These are phyloP conservation scores for Ptychochromis oligacanthus DNA, from an alignment of 2,113 vertebrate genomes.

Conservation along the genomic window DNA sequence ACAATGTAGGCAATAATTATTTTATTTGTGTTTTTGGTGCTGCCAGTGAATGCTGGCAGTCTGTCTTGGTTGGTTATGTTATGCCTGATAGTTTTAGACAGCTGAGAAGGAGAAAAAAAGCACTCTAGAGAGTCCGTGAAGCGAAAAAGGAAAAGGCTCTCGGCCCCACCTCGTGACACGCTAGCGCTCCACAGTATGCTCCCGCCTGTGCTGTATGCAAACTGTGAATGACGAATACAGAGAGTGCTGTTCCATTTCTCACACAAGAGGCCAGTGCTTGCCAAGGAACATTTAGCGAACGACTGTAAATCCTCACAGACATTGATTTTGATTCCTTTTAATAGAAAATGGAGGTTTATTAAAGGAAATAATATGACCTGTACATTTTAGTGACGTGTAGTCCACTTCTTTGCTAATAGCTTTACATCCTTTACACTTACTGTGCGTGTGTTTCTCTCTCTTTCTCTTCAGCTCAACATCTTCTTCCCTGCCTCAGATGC, in stretches of 20 bases:
- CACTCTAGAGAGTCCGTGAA: slow-evolving; percentile 45
- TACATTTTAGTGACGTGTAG: neutral
- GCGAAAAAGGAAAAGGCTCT: slow-evolving; percentile 48
- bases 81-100: slow-evolving; percentile 41
- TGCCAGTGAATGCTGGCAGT: slow-evolving; percentile 32
- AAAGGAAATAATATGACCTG: neutral
- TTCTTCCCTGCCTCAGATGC: slow-evolving; percentile 54
- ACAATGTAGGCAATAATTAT: slow-evolving; percentile 34
- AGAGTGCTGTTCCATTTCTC: slow-evolving; percentile 52
- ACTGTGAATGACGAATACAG: slow-evolving; percentile 66
- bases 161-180: slow-evolving; percentile 54
- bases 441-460: slow-evolving; percentile 3
- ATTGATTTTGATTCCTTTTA: slow-evolving; percentile 25
- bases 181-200: slow-evolving; percentile 53
- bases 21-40: slow-evolving; percentile 7
- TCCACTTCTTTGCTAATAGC: neutral
- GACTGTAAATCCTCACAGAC: slow-evolving; percentile 36
- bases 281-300: slow-evolving; percentile 48
- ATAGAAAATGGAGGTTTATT: neutral
- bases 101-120: neutral
- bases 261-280: slow-evolving; percentile 50
- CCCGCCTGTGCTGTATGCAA: slow-evolving; percentile 62
- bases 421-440: neutral
- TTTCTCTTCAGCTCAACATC: slow-evolving; percentile 50
- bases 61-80: slow-evolving; percentile 22